phyloP scores from a whole-genome alignment of 2,797 vertebrate genomes.

The Syncerus caffer region DNA sequence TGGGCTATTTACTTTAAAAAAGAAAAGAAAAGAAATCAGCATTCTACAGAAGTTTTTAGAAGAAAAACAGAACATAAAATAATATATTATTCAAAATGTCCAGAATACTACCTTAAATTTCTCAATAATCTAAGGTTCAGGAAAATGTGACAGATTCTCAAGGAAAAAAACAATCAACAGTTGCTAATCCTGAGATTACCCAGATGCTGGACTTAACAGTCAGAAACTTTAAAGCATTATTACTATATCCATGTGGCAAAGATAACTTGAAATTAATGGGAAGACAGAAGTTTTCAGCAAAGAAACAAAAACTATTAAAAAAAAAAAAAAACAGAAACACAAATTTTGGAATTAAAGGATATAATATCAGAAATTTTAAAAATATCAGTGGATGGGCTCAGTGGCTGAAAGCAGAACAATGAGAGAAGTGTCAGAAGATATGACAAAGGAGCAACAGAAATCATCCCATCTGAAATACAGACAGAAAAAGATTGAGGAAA shows the following conservation, averaged over 20 bases:
- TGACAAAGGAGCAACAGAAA: neutral
- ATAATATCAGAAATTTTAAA: neutral
- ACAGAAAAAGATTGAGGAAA: neutral
- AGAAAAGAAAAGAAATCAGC: neutral
- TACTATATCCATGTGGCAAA: neutral
- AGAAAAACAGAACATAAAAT: neutral
- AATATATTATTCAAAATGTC: neutral
- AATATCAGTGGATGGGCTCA: neutral
- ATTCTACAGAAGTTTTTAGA: neutral
- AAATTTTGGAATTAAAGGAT: neutral
- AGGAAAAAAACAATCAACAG: neutral
- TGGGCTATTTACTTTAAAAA: neutral
- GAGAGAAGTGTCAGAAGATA: neutral
- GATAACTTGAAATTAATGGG: neutral
- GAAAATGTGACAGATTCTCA: neutral
- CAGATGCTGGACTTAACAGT: neutral
- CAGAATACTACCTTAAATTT: neutral
- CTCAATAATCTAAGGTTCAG: neutral
- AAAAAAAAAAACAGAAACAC: neutral
- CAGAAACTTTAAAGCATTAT: neutral
- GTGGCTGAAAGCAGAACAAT: neutral
- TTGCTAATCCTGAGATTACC: neutral
- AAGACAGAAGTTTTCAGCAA: neutral
- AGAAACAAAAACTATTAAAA: neutral
- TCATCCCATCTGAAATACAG: neutral